phyloP scores from a whole-genome alignment of 1,140 invertebrate genomes.

The Diabrotica virgifera region DNA sequence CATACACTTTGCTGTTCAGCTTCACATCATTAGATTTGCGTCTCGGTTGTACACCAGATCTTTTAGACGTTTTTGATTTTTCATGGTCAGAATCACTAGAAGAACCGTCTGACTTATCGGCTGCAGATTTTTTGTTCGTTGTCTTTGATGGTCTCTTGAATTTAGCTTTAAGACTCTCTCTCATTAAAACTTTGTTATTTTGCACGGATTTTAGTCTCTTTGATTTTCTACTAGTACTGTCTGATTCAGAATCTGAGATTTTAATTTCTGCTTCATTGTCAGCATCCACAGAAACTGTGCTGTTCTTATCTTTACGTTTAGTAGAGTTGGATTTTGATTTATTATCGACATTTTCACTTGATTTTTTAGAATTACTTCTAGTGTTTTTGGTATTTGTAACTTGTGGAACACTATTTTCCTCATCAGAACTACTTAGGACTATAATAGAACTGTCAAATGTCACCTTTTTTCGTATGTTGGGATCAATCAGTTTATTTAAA shows the following conservation, averaged over 20 bases:
- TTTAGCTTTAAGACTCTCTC: background rate
- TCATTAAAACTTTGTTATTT: background rate
- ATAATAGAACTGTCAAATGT: slow-evolving; percentile 34
- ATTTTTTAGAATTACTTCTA: slow-evolving; percentile 1
- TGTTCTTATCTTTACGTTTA: background rate
- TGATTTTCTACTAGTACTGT: slow-evolving; percentile 8
- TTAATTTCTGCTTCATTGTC: slow-evolving; percentile 15
- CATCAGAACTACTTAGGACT: slow-evolving; percentile 37
- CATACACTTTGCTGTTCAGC: slow-evolving; percentile 27
- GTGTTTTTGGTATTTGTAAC: background rate
- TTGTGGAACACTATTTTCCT: slow-evolving; percentile 12
- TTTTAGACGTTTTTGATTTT: background rate
- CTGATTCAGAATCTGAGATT: slow-evolving; percentile 11
- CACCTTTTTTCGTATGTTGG: slow-evolving; percentile 28
- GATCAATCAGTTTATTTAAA: slow-evolving; percentile 39
- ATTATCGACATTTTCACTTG: background rate
- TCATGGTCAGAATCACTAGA: slow-evolving; percentile 17
- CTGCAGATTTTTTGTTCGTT: slow-evolving; percentile 1
- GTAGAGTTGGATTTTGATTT: background rate
- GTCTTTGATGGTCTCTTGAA: background rate
- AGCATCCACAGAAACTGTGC: background rate
- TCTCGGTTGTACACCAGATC: background rate
- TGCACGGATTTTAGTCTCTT: background rate
- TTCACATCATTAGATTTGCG: slow-evolving; percentile 25
- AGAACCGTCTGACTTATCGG: slow-evolving; percentile 19